Conservation (phyloP, 2,797 vertebrate species). For the Paedocypris micromegethes region DNA sequence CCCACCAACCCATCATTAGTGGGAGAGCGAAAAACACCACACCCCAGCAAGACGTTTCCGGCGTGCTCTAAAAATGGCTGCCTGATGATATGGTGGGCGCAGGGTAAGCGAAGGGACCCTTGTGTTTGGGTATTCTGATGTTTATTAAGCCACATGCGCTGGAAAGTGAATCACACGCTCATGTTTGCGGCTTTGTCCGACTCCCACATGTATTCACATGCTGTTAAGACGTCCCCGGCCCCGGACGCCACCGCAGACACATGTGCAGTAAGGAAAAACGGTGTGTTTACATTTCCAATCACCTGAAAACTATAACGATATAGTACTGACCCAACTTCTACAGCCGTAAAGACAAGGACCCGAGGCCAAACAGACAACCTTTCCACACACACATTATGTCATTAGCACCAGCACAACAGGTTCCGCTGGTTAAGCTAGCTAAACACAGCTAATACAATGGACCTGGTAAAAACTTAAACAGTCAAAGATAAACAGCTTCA, state of each 20-base stretch:
- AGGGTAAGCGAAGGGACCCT: conserved; percentile 39
- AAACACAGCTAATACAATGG: no score
- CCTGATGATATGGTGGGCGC: conserved; percentile 47
- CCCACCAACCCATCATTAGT: conserved; percentile 74
- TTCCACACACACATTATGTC: no score
- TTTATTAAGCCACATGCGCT: conserved; percentile 36
- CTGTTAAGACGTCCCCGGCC: conserved; percentile 17
- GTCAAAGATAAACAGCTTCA: no score
- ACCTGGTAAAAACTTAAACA: no score
- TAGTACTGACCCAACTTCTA: no score
- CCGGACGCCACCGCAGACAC: neutral
- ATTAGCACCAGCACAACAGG: no score
- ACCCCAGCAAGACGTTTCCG: conserved; percentile 67
- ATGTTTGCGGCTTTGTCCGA: conserved; percentile 24
- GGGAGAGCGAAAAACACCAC: conserved; percentile 65
- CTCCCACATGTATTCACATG: conserved; percentile 22
- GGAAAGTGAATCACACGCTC: conserved; percentile 35
- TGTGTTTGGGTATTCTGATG: conserved; percentile 24
- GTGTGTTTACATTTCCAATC: no score
- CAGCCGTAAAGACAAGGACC: no score
- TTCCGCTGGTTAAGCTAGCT: no score
- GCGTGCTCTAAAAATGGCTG: conserved; percentile 48
- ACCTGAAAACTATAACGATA: no score
- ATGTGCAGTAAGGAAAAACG: no score
- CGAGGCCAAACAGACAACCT: no score